A percentile compares a stretch with the other conserved stretches of the same genome.
phyloP scores from a whole-genome alignment of 1,140 invertebrate genomes.

The Monomorium pharaonis region DNA sequence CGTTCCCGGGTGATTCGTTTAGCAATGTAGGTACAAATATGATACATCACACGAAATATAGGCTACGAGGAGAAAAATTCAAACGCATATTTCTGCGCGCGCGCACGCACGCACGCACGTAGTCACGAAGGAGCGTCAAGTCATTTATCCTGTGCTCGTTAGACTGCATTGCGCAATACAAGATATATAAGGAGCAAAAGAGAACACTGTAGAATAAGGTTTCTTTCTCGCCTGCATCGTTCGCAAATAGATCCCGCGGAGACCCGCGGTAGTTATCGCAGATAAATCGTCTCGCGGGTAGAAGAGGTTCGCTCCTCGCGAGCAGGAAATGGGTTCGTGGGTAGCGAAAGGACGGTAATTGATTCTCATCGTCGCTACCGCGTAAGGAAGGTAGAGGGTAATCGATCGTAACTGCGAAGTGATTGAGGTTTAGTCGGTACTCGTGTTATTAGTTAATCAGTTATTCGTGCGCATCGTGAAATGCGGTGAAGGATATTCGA shows the following conservation, averaged over 20 bases:
- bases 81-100: not conserved
- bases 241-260: constrained; percentile 54
- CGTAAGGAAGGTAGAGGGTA: constrained; percentile 31
- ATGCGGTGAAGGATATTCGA: constrained; percentile 12
- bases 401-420: constrained; percentile 49
- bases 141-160: constrained; percentile 61
- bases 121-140: constrained; percentile 50
- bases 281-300: constrained; percentile 64
- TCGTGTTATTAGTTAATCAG: constrained; percentile 51
- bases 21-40: constrained; percentile 41
- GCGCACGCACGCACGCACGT: too few relatives aligned
- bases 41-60: not conserved
- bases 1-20: constrained; percentile 34
- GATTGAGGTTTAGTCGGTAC: constrained; percentile 19
- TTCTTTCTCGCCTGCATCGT: constrained; percentile 21
- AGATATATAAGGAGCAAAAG: constrained; percentile 62
- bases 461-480: constrained; percentile 24
- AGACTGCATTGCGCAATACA: constrained; percentile 71
- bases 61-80: not conserved
- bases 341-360: constrained; percentile 58
- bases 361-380: constrained; percentile 64
- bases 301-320: constrained; percentile 57
- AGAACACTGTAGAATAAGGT: constrained; percentile 16
- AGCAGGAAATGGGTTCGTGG: constrained; percentile 59
- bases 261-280: constrained; percentile 60